These are phyloP conservation scores for Ancistrus triradiatus DNA, from an alignment of 2,113 vertebrate genomes.

Conservation along the genomic window DNA sequence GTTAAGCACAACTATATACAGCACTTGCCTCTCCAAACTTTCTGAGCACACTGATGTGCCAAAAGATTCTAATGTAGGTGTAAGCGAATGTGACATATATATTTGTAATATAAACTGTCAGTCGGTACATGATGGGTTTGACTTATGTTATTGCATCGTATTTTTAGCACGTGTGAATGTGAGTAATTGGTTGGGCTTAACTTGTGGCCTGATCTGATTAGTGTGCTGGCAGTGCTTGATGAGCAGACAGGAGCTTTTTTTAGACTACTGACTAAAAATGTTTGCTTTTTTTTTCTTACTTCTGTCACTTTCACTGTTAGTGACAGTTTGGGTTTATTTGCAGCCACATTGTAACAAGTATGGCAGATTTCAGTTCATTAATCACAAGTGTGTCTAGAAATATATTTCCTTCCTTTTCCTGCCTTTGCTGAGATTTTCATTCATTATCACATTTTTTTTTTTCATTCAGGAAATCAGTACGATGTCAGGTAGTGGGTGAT, in stretches of 20 bases:
- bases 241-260: conserved; percentile 20
- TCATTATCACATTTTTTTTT: conserved; percentile 59
- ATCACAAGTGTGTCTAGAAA: conserved; percentile 10
- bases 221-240: conserved; percentile 15
- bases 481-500: conserved; percentile 35
- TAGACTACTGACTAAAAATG: conserved; percentile 26
- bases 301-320: background rate
- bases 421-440: conserved; percentile 34
- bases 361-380: conserved; percentile 28
- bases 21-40: too few species aligned
- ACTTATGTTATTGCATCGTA: background rate
- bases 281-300: conserved; percentile 11
- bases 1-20: too few species aligned
- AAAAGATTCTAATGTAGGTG: too few species aligned
- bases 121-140: too few species aligned
- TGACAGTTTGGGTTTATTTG: conserved; percentile 40
- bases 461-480: conserved; percentile 55
- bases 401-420: conserved; percentile 13
- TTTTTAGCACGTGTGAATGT: conserved; percentile 22
- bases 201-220: conserved; percentile 22
- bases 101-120: too few species aligned
- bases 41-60: too few species aligned
- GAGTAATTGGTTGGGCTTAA: conserved; percentile 24
- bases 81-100: too few species aligned
- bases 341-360: conserved; percentile 20